Percentiles rank a stretch among this genome's conserved stretches.
Evolutionary conservation across 2,797 vertebrate species (phyloP).

Genomic region (Ispidina picta): DNA sequence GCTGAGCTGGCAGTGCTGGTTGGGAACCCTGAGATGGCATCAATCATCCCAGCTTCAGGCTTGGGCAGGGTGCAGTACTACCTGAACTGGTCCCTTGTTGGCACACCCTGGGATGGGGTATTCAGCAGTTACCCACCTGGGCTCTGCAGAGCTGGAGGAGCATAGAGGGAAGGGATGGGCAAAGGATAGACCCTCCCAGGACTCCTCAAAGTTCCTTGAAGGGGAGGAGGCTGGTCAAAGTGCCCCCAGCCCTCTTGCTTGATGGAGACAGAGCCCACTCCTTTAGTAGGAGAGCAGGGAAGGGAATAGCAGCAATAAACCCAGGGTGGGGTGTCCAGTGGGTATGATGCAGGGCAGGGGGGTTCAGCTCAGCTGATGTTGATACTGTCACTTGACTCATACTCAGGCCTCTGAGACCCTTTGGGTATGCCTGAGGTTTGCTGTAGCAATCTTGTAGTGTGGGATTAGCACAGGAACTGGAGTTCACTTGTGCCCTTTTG

Average conservation of each 20-base stretch:
- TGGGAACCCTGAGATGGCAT: fast-evolving
- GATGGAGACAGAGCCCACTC: not conserved
- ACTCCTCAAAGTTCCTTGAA: not conserved
- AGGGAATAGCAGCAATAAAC: not conserved
- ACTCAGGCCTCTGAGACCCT: not conserved
- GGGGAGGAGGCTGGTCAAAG: not conserved
- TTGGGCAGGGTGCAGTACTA: not conserved
- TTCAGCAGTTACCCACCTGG: fast-evolving
- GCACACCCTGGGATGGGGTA: not conserved
- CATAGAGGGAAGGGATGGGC: fast-evolving
- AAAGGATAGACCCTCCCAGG: not conserved
- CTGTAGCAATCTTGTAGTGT: fast-evolving
- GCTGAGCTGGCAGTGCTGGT: not conserved
- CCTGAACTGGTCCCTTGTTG: fast-evolving
- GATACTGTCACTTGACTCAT: not conserved
- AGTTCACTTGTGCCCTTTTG: not conserved
- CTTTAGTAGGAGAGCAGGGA: not conserved
- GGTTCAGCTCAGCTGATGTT: not conserved
- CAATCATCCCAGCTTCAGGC: fast-evolving
- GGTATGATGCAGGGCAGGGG: fast-evolving
- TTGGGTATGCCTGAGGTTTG: not conserved
- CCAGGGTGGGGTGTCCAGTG: not conserved
- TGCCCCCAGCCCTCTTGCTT: not conserved
- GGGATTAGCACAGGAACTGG: not conserved
- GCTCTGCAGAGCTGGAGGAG: not conserved